Base-by-base conservation (phyloP, 2,113 vertebrate species). In the Cyprinodon variegatus region DNA sequence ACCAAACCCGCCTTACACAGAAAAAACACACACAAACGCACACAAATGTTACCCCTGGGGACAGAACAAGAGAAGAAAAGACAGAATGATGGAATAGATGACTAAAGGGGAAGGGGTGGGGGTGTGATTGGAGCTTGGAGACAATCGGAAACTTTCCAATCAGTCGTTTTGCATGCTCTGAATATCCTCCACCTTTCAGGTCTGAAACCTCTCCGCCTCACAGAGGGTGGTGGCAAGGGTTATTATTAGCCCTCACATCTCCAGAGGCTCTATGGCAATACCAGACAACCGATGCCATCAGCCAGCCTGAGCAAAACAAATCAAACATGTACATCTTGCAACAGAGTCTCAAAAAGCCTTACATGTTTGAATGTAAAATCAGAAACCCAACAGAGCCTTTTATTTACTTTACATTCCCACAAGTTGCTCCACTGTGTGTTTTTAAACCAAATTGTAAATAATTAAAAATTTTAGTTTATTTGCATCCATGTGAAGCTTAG, bases 11-110 rank as follows among this genome's bases (percentile, higher is more conserved):
- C 68, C 88, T 66, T 83, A 81, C 79, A 79, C 81, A 89, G 77
- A 87, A 74, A 87, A 85, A 72, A 87, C 65, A 83, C 38, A 68
- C 77, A 79, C 60, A 70, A 60, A 78, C 50, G n/a, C 4, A 40
- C 48, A 6, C 69, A 68, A 72, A 69, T 76, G 66, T 74, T 41
- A 50, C 70, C 81, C 89, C 86, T 83, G 45, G 68, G 72, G 72
- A 87, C 65, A 77, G 74, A 61, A 46, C 59, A 12, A 77, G 81
- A 4, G 0, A 68, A 82, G 89, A 86, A 89, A 87, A 88, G 86
- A 85, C 86, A 77, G 89, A 90, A 78, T 90, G 86, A 92, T 86
- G 89, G 89, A 90, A 85, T 83, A 90, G 89, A 90, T 83, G 89
- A 84, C 86, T 88, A 84, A 64, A 85, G 80, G 86, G 81, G 74